phyloP scores from a whole-genome alignment of 1,140 invertebrate species.

The Cyclina sinensis region DNA sequence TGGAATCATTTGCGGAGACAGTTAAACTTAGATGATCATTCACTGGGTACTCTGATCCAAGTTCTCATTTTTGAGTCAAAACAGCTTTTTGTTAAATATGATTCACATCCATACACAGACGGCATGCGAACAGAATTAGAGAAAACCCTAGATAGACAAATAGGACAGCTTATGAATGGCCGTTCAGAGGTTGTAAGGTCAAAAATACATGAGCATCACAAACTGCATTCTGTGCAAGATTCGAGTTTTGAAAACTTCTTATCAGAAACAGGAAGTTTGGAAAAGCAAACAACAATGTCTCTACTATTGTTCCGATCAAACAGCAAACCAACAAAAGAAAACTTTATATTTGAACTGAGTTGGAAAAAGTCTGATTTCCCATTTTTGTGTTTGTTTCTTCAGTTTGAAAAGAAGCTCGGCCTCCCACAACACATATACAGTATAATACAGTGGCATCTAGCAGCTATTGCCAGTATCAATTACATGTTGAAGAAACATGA shows the following conservation, averaged over 20 bases:
- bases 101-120: not conserved
- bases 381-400: not conserved
- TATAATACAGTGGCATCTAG: conserved; percentile 47
- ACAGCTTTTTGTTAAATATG: not conserved
- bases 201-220: not conserved
- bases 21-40: not conserved
- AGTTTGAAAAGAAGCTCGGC: not conserved
- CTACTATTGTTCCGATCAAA: conserved; percentile 3
- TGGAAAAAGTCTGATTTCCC: not conserved
- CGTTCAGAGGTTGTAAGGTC: not conserved
- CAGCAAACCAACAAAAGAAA: not conserved
- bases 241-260: not conserved
- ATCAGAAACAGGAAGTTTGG: not conserved
- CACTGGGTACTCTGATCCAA: not conserved
- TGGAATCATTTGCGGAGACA: not conserved
- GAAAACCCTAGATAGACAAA: not conserved
- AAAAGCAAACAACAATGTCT: not conserved
- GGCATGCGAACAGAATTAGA: not conserved
- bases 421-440: not conserved
- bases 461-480: conserved; percentile 25
- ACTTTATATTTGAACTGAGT: conserved; percentile 12
- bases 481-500: conserved; percentile 44
- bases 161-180: not conserved
- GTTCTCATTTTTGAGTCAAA: not conserved
- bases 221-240: not conserved